Conservation (phyloP, 2,113 vertebrate species). For the Cryptomyrus ogoouensis region DNA sequence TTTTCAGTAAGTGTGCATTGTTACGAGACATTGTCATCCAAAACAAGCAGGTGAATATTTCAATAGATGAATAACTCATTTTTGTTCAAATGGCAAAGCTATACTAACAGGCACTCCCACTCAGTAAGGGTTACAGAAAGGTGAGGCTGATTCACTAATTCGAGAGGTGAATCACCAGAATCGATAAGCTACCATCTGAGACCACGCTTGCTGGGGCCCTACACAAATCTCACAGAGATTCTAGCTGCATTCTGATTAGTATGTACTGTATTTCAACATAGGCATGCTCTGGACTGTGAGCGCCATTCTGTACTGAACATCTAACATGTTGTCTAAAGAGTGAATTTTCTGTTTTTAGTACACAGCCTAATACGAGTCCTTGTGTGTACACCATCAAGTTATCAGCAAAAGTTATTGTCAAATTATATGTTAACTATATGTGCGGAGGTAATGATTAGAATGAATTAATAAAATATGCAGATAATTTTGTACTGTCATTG, state of each 20-base stretch:
- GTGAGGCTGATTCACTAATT: slow-evolving; percentile 66
- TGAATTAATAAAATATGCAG: not conserved
- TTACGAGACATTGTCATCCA: not conserved
- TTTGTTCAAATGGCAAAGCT: slow-evolving; percentile 22
- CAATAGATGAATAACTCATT: not conserved
- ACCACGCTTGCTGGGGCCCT: not conserved
- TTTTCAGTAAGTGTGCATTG: not conserved
- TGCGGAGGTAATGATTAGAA: not conserved
- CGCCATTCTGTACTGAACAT: not conserved
- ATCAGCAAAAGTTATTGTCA: not conserved
- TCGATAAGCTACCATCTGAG: slow-evolving; percentile 5
- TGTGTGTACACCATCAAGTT: not conserved
- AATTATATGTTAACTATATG: not conserved
- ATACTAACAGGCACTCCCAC: slow-evolving; percentile 60
- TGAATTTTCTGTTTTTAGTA: not conserved
- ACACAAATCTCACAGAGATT: not conserved
- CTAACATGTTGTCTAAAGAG: not conserved
- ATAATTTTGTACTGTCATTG: not conserved
- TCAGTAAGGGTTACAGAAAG: slow-evolving; percentile 59
- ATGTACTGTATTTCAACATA: not conserved
- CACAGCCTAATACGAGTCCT: not conserved
- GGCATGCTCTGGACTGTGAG: not conserved
- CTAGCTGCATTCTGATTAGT: not conserved
- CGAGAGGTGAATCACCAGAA: slow-evolving; percentile 30
- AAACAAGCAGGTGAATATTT: slow-evolving; percentile 14